Evolutionary conservation across 2,888 invertebrate genomes (phyloP), one percentile per base, ranked within the genome.

Genomic region (Mimas tiliae): DNA sequence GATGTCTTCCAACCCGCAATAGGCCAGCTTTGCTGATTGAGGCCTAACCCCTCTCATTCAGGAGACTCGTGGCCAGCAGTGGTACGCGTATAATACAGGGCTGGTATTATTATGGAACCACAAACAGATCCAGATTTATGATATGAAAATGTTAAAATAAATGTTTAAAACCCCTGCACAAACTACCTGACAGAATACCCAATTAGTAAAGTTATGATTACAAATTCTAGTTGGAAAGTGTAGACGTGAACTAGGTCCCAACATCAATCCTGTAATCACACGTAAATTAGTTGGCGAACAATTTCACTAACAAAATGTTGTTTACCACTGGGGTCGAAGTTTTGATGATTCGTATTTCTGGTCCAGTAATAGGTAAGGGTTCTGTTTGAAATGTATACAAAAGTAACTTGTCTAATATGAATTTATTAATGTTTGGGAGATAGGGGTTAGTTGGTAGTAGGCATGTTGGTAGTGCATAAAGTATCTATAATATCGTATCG

Each of bases 121-220:
- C n/a, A n/a, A n/a, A n/a, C n/a, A n/a, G n/a, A n/a, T n/a, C n/a
- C n/a, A n/a, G n/a, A n/a, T n/a, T n/a, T n/a, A 27, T 27, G 4
- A 27, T 27, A 27, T 27, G 27, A 27, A 27, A 7, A 16, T 9
- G 6, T 8, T 7, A 21, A 50, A 50, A 14, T 14, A 33, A 14
- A 33, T 19, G 34, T 19, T 34, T 38, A 4, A 19, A 38, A 42
- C 19, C 19, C 42, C 42, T 19, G 7, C 38, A 16, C 21, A 11
- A 42, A 19, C 42, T 9, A 55, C 9, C 11, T 12, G 58, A 19
- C 19, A 42, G 38, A 33, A 12, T 64, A 64, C 55, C 52, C 55
- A 67, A 63, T 67, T 67, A 55, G 50, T 4, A 34, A 67, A 67
- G 34, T 67, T 64, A 21, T 62, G 66, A 63, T 58, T 42, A 38